Conservation (phyloP, 2,113 vertebrate genomes). For the Heptranchias perlo region DNA sequence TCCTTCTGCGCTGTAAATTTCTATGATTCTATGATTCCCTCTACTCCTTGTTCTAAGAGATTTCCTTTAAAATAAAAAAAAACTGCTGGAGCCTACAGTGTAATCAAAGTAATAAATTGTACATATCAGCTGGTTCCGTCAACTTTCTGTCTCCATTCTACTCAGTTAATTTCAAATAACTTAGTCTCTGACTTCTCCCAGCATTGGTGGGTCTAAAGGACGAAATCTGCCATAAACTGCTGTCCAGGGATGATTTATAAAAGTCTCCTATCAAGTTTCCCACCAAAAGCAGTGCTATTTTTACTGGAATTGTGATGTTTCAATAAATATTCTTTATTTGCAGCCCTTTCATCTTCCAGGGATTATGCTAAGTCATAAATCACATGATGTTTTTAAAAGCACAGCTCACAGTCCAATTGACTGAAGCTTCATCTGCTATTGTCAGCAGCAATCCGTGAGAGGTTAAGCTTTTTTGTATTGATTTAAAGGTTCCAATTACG, state of each 20-base stretch:
- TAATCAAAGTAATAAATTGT: not conserved
- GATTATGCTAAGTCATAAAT: not conserved
- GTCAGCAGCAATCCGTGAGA: not conserved
- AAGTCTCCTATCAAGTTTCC: slow-evolving; percentile 17
- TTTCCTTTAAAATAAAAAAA: not conserved
- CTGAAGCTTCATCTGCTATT: not conserved
- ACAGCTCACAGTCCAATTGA: not conserved
- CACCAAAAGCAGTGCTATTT: not conserved
- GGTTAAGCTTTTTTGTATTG: not conserved
- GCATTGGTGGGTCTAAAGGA: not conserved
- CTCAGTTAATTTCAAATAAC: not conserved
- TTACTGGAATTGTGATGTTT: not conserved
- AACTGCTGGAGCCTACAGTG: not conserved
- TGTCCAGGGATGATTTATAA: not conserved
- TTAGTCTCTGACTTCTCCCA: not conserved
- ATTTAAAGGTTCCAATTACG: not conserved
- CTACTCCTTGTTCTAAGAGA: not conserved
- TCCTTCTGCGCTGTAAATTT: too few relatives aligned
- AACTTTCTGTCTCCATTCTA: not conserved
- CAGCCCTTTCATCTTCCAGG: not conserved
- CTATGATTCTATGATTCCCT: too few relatives aligned
- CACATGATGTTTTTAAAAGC: not conserved
- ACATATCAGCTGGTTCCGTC: not conserved
- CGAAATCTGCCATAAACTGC: not conserved
- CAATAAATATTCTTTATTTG: slow-evolving; percentile 19